Base-by-base conservation (phyloP, 2,113 vertebrate genomes). In the Thamnophis sirtalis region DNA sequence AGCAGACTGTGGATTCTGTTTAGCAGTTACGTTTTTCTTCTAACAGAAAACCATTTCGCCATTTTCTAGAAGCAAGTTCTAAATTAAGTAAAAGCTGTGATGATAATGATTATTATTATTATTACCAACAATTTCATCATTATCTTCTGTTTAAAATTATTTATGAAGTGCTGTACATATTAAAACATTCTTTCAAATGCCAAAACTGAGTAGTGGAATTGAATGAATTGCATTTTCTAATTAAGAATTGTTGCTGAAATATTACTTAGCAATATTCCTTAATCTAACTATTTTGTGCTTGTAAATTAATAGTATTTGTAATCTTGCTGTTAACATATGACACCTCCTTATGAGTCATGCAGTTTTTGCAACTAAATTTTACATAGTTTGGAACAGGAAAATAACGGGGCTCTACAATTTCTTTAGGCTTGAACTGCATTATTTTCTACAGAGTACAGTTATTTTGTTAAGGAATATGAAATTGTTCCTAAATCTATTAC, bases 111-210 rank as follows among this genome's bases (percentile, higher is more conserved):
- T 84, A 94, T 95, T 92, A 95, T 95, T 92, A 95, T 96, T 90
- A 94, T 92, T 93, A 95, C 92, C 89, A 95, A 96, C 90, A 95
- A 80, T 38, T 43, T 80, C 33, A 80, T 38, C 13, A 80, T 80
- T 91, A 96, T 96, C 92, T 95, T 96, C 96, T 97, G 96, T 95
- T 94, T 93, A 95, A 96, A 97, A 96, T 95, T 95, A 95, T 95
- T 96, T 96, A 94, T 80, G 54, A 96, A 97, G 93, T 91, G 85
- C 84, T 93, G 6, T 89, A 94, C 91, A 51, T 68, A 93, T 63
- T 54, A 49, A 33, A 43, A 56, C 55, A 84, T 43, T 55, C 8
- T 22, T 73, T 93, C 95, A 94, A 90, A 91, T 92, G 94, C 93
- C 95, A 93, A 9, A 95, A 89, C 54, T 63, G 89, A 95, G 95